A percentile compares a stretch with the other conserved stretches of the same genome.
Conservation (phyloP, 1,140 invertebrate species). For the Rhopalosiphum padi region DNA sequence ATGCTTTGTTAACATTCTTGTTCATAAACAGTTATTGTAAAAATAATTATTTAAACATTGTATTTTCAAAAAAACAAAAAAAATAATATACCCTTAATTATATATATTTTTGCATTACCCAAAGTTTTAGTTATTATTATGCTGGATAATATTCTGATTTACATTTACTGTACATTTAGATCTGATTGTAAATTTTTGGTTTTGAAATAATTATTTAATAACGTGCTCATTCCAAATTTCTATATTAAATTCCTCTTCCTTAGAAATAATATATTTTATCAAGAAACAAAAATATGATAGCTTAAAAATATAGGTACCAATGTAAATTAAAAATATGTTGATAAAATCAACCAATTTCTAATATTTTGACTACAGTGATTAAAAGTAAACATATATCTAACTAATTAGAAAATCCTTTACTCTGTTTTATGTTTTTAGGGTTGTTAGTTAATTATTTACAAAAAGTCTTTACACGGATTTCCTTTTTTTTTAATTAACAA, state of each 20-base stretch:
- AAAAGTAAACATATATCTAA: background rate
- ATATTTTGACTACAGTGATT: background rate
- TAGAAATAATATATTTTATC: background rate
- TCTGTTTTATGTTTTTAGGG: background rate
- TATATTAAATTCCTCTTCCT: background rate
- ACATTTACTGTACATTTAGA: too few relatives aligned
- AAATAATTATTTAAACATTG: too few relatives aligned
- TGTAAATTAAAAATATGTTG: background rate
- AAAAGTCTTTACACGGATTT: background rate
- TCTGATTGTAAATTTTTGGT: background rate
- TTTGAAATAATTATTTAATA: background rate
- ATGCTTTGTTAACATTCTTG: too few relatives aligned
- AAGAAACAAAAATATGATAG: background rate
- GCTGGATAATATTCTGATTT: too few relatives aligned
- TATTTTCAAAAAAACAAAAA: background rate
- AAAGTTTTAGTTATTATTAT: background rate
- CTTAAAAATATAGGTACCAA: background rate
- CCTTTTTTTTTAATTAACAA: background rate
- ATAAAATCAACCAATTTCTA: background rate
- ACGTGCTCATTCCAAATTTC: background rate
- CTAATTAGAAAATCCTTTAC: background rate
- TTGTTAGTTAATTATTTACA: background rate
- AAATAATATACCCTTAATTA: background rate
- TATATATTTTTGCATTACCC: background rate
- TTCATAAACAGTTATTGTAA: too few relatives aligned